phyloP scores from a whole-genome alignment of 2,113 vertebrate genomes.

The Dasyprocta punctata region DNA sequence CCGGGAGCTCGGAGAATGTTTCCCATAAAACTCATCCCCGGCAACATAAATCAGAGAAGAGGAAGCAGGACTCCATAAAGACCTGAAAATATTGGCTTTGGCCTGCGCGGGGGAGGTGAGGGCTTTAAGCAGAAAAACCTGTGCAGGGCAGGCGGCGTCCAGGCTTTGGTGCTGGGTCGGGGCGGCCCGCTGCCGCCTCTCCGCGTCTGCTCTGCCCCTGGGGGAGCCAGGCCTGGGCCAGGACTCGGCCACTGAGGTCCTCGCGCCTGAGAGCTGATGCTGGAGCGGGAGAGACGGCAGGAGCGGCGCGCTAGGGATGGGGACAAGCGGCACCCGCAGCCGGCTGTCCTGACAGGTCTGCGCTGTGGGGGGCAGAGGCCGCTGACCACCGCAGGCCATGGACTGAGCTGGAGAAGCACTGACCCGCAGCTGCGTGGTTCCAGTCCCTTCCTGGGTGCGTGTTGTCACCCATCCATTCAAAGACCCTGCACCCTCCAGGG shows the following conservation, averaged over 20 bases:
- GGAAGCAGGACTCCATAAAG: conserved; percentile 58
- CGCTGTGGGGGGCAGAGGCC: too few relatives aligned
- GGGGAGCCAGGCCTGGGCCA: accelerated
- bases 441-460: accelerated
- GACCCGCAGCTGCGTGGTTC: neutral
- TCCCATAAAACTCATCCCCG: conserved; percentile 56
- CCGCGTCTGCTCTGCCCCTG: accelerated
- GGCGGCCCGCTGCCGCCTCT: accelerated
- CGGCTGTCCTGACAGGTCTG: too few relatives aligned
- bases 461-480: neutral
- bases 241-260: neutral
- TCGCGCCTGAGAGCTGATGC: too few relatives aligned
- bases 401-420: neutral
- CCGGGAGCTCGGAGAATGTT: conserved; percentile 17
- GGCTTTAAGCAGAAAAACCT: conserved; percentile 65
- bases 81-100: conserved; percentile 52
- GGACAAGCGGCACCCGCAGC: neutral
- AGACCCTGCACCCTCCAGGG: neutral
- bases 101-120: conserved; percentile 47
- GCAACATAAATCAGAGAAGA: conserved; percentile 70
- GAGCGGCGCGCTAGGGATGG: accelerated
- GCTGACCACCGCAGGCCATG: neutral
- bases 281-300: too few relatives aligned
- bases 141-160: neutral
- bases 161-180: accelerated